Percentiles rank a stretch among this genome's conserved stretches.
These are phyloP conservation scores for Calyptommatus sinebrachiatus DNA, from an alignment of 2,113 vertebrate genomes.

Conservation along the genomic window DNA sequence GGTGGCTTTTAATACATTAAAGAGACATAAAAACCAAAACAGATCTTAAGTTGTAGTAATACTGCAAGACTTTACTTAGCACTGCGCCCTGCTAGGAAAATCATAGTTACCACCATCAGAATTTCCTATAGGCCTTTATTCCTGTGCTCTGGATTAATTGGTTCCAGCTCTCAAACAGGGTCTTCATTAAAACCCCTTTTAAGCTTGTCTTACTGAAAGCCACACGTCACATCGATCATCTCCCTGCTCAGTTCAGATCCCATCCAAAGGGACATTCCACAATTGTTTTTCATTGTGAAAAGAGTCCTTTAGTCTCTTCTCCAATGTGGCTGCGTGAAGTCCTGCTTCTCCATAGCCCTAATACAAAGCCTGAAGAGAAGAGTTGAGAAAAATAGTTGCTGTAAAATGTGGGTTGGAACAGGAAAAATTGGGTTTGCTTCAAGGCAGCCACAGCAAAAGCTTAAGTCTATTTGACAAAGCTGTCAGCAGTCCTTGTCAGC, in stretches of 20 bases:
- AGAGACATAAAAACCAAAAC: not conserved
- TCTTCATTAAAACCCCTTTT: not conserved
- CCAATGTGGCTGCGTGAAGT: not conserved
- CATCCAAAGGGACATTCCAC: not conserved
- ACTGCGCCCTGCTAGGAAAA: not conserved
- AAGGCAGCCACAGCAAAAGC: not conserved
- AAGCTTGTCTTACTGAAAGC: not conserved
- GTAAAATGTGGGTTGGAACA: not conserved
- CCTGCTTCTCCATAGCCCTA: not conserved
- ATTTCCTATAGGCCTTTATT: not conserved
- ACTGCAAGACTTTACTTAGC: not conserved
- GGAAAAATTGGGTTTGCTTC: not conserved
- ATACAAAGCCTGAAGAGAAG: not conserved
- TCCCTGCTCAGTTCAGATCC: not conserved
- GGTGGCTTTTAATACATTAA: not conserved
- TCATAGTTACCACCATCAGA: not conserved
- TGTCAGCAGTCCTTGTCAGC: too few relatives aligned
- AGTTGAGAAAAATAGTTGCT: not conserved
- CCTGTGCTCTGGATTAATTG: not conserved
- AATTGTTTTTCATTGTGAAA: not conserved
- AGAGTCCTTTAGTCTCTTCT: not conserved
- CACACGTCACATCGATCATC: not conserved
- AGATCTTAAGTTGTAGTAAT: conserved; percentile 3
- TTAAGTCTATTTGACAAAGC: not conserved
- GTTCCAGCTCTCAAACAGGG: conserved; percentile 1